Percentiles rank a stretch among this genome's conserved stretches.
Conservation (phyloP, 1,140 invertebrate genomes). For the Thrips palmi region DNA sequence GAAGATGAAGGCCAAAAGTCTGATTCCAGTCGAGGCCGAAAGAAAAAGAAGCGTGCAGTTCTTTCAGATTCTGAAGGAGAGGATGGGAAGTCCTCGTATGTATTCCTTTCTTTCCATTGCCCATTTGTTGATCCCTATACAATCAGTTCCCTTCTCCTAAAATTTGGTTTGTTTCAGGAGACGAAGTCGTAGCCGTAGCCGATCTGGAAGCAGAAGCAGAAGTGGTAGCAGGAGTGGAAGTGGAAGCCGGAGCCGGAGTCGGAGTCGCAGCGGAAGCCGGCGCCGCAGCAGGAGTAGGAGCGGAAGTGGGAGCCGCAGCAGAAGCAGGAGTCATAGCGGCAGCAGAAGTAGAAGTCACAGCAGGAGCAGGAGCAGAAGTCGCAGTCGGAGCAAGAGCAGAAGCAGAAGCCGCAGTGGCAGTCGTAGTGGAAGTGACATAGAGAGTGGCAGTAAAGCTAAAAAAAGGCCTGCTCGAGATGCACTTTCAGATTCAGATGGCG, state of each 20-base stretch:
- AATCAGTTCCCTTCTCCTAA: slow-evolving; percentile 6
- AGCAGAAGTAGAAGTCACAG: no score
- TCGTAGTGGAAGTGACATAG: no score
- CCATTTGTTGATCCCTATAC: not conserved
- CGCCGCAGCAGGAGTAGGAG: not conserved
- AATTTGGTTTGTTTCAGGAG: slow-evolving; percentile 17
- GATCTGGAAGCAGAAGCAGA: slow-evolving; percentile 18
- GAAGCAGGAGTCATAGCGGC: not conserved
- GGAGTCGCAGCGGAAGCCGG: slow-evolving; percentile 7
- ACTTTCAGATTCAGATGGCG: no score
- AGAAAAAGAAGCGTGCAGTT: slow-evolving; percentile 15
- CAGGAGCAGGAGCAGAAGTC: no score
- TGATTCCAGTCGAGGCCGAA: no score
- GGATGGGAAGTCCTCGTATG: not conserved
- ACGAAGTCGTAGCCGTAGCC: slow-evolving; percentile 15
- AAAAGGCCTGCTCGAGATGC: no score
- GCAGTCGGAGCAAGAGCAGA: no score
- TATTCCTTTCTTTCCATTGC: not conserved
- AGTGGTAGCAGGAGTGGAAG: slow-evolving; percentile 18
- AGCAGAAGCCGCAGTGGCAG: no score
- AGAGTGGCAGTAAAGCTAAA: no score
- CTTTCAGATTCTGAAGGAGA: slow-evolving; percentile 22
- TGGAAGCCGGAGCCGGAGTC: slow-evolving; percentile 11
- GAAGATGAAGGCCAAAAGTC: slow-evolving; percentile 27
- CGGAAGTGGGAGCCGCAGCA: not conserved